Evolutionary conservation across 2,888 invertebrate species (phyloP).

Genomic region (Mythimna impura): DNA sequence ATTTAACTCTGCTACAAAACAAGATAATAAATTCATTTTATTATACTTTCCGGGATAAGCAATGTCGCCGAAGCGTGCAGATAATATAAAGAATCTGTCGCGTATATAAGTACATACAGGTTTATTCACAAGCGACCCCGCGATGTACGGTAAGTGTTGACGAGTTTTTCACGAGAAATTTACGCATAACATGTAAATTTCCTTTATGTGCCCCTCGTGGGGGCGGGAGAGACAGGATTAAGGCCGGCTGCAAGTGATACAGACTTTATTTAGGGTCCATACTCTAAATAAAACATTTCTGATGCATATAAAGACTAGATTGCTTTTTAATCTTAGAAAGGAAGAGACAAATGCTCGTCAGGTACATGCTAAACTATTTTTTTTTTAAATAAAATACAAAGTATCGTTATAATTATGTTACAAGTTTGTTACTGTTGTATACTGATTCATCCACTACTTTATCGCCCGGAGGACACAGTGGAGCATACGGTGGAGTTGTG

Average conservation of each 20-base stretch:
- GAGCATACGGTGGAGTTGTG: too few species aligned
- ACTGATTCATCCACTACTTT: too few species aligned
- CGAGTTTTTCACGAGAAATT: conserved; percentile 63
- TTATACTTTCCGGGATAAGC: conserved; percentile 33
- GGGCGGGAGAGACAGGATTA: conserved; percentile 45
- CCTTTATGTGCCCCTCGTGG: conserved; percentile 48
- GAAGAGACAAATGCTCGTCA: too few species aligned
- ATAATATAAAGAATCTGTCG: conserved; percentile 49
- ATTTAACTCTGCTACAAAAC: conserved; percentile 37
- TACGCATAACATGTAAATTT: conserved; percentile 62
- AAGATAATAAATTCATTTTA: conserved; percentile 57
- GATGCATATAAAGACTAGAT: neutral
- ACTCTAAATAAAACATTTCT: too few species aligned
- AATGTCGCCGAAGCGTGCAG: conserved; percentile 21
- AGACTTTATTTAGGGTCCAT: neutral
- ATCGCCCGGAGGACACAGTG: too few species aligned
- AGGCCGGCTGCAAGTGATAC: conserved; percentile 27
- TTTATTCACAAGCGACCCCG: conserved; percentile 47
- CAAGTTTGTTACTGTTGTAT: too few species aligned
- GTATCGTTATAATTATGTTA: too few species aligned
- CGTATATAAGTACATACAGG: conserved; percentile 27
- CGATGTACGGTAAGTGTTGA: conserved; percentile 59
- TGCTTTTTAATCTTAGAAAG: too few species aligned
- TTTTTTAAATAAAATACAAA: too few species aligned
- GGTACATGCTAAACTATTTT: too few species aligned